phyloP scores from a whole-genome alignment of 2,888 invertebrate genomes.

The Crematogaster levior region DNA sequence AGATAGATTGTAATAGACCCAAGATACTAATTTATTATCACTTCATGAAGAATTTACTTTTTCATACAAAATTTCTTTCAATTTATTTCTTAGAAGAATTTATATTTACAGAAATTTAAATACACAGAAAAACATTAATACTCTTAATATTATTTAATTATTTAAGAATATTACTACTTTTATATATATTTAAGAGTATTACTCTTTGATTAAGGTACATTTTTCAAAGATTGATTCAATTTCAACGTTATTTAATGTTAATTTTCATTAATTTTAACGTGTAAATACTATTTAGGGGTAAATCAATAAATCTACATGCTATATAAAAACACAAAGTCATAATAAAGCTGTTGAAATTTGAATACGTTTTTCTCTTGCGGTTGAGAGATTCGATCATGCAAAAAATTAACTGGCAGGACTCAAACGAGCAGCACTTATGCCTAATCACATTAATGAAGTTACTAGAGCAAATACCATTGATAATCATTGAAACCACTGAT shows the following conservation, averaged over 20 bases:
- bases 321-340: neutral
- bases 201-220: too few species aligned
- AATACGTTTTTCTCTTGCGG: neutral
- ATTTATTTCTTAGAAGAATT: too few species aligned
- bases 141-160: too few species aligned
- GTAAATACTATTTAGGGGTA: neutral
- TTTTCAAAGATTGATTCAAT: too few species aligned
- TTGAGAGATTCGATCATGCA: slow-evolving; percentile 57
- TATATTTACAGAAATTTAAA: too few species aligned
- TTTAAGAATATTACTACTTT: too few species aligned
- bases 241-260: too few species aligned
- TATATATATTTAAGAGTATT: too few species aligned
- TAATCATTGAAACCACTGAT: slow-evolving; percentile 76
- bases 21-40: neutral
- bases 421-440: slow-evolving; percentile 59
- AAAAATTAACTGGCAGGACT: slow-evolving; percentile 51
- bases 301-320: neutral
- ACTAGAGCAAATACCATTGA: slow-evolving; percentile 68
- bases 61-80: too few species aligned
- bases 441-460: slow-evolving; percentile 76
- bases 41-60: neutral
- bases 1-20: neutral
- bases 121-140: too few species aligned
- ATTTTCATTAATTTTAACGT: neutral
- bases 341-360: neutral